Conservation (phyloP, 2,113 vertebrate genomes). For the Ornithorhynchus anatinus region DNA sequence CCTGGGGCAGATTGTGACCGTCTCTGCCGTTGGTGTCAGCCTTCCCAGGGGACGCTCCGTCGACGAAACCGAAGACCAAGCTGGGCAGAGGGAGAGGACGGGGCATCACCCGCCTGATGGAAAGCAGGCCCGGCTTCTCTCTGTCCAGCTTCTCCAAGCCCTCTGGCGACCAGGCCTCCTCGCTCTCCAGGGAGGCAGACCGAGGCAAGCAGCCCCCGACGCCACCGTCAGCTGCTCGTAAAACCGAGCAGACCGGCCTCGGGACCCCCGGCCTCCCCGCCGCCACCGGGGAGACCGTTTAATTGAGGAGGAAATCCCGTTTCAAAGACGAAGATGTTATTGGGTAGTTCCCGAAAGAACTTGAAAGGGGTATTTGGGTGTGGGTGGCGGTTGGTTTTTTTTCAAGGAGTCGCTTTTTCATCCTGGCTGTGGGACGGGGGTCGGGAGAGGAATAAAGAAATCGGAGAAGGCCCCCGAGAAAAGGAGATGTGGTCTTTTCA, state of each 20-base stretch:
- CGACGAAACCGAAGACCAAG: constrained; percentile 46
- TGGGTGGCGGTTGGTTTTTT: neutral
- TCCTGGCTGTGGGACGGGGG: neutral
- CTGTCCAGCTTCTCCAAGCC: constrained; percentile 4
- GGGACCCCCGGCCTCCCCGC: constrained; percentile 8
- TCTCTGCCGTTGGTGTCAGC: no score
- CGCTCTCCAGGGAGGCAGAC: no score
- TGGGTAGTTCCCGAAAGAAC: constrained; percentile 46
- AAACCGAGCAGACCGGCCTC: constrained; percentile 1
- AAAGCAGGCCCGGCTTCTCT: no score
- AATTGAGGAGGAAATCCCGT: constrained; percentile 22
- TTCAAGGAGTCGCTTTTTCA: neutral
- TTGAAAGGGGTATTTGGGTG: neutral
- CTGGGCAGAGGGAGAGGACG: constrained; percentile 54
- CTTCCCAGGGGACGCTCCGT: constrained; percentile 53
- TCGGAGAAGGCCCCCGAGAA: no score
- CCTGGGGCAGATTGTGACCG: no score
- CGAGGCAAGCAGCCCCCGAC: constrained; percentile 13
- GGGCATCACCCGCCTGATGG: constrained; percentile 65
- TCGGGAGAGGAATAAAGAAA: no score
- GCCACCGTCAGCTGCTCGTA: constrained; percentile 14
- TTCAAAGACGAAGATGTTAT: constrained; percentile 39
- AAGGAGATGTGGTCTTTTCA: no score
- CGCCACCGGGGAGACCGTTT: constrained; percentile 1
- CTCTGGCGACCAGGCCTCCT: constrained; percentile 16